These are phyloP conservation scores for Pterois miles DNA, from an alignment of 2,797 vertebrate genomes.

Conservation along the genomic window DNA sequence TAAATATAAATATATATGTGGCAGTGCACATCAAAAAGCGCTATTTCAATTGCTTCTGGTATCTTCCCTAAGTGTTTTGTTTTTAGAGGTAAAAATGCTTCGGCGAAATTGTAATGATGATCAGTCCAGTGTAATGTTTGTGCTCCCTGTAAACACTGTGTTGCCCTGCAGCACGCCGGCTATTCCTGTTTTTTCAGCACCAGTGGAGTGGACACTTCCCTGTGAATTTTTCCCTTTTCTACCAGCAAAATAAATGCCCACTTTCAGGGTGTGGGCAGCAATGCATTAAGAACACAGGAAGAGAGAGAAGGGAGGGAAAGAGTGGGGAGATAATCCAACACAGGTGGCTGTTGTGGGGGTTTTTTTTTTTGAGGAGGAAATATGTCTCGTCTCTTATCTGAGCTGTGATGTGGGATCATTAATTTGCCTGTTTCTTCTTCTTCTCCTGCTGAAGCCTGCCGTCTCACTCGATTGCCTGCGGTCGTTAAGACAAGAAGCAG, in stretches of 20 bases:
- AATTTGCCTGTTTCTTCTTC: conserved; percentile 51
- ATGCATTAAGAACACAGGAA: conserved; percentile 48
- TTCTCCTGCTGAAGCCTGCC: conserved; percentile 51
- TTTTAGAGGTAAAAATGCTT: conserved; percentile 45
- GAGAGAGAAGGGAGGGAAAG: background rate
- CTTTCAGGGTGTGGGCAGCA: conserved; percentile 40
- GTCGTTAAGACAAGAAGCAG: conserved; percentile 49
- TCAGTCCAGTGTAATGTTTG: conserved; percentile 40
- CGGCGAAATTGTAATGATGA: conserved; percentile 40
- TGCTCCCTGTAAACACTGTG: conserved; percentile 36
- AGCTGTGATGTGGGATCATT: conserved; percentile 58
- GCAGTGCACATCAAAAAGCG: conserved; percentile 23
- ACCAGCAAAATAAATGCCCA: conserved; percentile 45
- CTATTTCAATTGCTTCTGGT: conserved; percentile 31
- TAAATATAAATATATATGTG: too few relatives aligned
- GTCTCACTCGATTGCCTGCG: conserved; percentile 59
- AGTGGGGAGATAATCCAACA: conserved; percentile 31
- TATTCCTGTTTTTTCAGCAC: conserved; percentile 61
- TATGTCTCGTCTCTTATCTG: conserved; percentile 48
- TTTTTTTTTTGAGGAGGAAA: conserved; percentile 16
- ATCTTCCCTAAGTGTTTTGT: conserved; percentile 44
- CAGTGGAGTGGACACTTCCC: conserved; percentile 54
- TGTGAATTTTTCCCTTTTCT: conserved; percentile 9
- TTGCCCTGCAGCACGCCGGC: conserved; percentile 30
- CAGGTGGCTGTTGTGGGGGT: conserved; percentile 24